Evolutionary conservation across 2,888 invertebrate genomes (phyloP).

Genomic region (Athrips mouffetella): DNA sequence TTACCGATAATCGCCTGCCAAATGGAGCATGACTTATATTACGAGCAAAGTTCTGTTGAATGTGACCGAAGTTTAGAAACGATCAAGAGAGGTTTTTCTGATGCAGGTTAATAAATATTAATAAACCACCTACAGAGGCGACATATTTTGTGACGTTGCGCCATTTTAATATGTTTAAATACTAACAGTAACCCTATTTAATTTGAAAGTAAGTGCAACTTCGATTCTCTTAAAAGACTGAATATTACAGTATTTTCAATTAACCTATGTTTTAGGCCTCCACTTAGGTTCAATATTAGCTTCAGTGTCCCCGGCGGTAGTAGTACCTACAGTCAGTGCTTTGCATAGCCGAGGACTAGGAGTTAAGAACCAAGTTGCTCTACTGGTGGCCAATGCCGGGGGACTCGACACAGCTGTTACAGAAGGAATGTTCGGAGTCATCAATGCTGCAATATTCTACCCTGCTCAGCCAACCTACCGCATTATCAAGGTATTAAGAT

Average conservation of each 20-base stretch:
- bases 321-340: conserved; percentile 92
- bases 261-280: conserved; percentile 69
- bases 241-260: neutral
- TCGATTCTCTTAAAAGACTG: neutral
- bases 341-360: conserved; percentile 91
- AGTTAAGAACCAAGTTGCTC: conserved; percentile 93
- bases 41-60: conserved; percentile 5
- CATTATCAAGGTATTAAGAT: conserved; percentile 62
- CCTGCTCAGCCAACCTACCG: conserved; percentile 80
- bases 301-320: conserved; percentile 97
- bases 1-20: conserved; percentile 6
- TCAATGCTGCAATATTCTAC: conserved; percentile 91
- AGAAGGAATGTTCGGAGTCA: conserved; percentile 94
- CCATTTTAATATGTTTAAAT: too few species aligned
- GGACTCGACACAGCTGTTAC: conserved; percentile 97
- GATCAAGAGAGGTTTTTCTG: too few species aligned
- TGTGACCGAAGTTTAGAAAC: conserved; percentile 8
- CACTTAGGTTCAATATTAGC: conserved; percentile 91
- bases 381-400: conserved; percentile 94
- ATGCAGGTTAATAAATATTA: too few species aligned
- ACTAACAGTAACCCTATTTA: too few species aligned
- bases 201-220: too few species aligned
- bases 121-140: too few species aligned
- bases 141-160: too few species aligned
- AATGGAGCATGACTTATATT: conserved; percentile 13